Percentiles rank a stretch among this genome's conserved stretches.
These are phyloP conservation scores for Acrobasis consociella DNA, from an alignment of 2,888 invertebrate species.

Conservation along the genomic window DNA sequence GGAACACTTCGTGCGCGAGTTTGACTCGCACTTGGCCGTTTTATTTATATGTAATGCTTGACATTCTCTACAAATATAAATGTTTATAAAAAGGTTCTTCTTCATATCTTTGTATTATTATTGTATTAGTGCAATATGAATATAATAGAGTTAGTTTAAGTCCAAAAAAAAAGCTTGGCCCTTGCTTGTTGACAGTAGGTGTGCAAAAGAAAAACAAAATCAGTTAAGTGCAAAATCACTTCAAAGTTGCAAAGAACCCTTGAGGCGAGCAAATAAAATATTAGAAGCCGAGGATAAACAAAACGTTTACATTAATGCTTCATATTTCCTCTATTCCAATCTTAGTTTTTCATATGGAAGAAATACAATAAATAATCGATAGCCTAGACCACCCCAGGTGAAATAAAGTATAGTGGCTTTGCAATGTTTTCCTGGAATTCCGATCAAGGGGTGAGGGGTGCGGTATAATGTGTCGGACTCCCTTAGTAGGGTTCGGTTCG, in stretches of 20 bases:
- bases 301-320: background rate
- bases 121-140: no score
- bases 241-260: background rate
- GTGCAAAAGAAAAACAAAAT: background rate
- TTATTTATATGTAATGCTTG: no score
- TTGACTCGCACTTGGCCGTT: no score
- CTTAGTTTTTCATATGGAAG: conserved; percentile 24
- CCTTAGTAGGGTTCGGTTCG: conserved; percentile 75
- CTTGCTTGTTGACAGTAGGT: no score
- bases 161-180: no score
- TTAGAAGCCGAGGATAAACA: background rate
- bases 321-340: conserved; percentile 5
- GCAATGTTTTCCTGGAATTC: conserved; percentile 70
- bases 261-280: background rate
- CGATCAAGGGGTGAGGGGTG: conserved; percentile 58
- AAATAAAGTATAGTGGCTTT: conserved; percentile 61
- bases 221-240: conserved; percentile 7
- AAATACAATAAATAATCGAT: conserved; percentile 39
- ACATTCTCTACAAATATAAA: no score
- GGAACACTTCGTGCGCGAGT: no score
- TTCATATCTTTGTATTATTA: no score
- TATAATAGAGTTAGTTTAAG: no score
- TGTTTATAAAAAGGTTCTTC: no score
- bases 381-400: conserved; percentile 47
- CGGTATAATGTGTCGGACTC: conserved; percentile 69